These are phyloP conservation scores for Calliopsis andreniformis DNA, from an alignment of 1,140 invertebrate genomes.

Conservation along the genomic window DNA sequence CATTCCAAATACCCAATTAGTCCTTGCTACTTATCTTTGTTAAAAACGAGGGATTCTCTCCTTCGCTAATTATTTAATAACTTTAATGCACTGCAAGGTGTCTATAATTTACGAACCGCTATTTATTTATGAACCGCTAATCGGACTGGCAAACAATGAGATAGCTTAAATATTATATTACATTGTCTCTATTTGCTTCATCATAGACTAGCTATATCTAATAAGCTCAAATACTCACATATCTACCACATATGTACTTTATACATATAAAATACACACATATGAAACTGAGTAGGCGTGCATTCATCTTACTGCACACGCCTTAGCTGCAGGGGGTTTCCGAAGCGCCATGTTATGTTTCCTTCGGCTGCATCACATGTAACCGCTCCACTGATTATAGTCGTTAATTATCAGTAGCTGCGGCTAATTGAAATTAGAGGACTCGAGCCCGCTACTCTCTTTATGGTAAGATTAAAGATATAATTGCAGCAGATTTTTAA, in stretches of 20 bases:
- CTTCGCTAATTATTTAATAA: constrained; percentile 36
- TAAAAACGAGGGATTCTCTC: neutral
- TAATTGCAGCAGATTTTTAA: constrained; percentile 24
- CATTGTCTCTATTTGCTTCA: constrained; percentile 12
- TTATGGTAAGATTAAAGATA: constrained; percentile 48
- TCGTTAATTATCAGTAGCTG: constrained; percentile 66
- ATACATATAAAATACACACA: too few species aligned
- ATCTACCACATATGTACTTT: too few species aligned
- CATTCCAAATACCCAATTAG: constrained; percentile 26
- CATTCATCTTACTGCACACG: constrained; percentile 46
- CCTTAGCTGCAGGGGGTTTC: neutral
- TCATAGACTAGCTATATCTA: constrained; percentile 47
- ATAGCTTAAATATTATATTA: constrained; percentile 10
- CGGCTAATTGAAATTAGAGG: constrained; percentile 64
- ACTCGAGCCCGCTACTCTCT: constrained; percentile 49
- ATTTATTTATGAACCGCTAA: constrained; percentile 5
- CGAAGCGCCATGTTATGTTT: constrained; percentile 53
- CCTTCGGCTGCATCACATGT: constrained; percentile 54
- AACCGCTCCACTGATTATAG: constrained; percentile 60
- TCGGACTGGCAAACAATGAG: constrained; percentile 1
- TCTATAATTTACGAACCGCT: constrained; percentile 28
- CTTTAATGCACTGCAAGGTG: constrained; percentile 18
- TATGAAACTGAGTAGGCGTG: constrained; percentile 12
- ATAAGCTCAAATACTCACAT: constrained; percentile 41
- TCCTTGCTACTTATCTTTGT: constrained; percentile 15